A percentile compares a stretch with the other conserved stretches of the same genome.
These are phyloP conservation scores for Varecia variegata DNA, from an alignment of 2,797 vertebrate species.

Conservation along the genomic window DNA sequence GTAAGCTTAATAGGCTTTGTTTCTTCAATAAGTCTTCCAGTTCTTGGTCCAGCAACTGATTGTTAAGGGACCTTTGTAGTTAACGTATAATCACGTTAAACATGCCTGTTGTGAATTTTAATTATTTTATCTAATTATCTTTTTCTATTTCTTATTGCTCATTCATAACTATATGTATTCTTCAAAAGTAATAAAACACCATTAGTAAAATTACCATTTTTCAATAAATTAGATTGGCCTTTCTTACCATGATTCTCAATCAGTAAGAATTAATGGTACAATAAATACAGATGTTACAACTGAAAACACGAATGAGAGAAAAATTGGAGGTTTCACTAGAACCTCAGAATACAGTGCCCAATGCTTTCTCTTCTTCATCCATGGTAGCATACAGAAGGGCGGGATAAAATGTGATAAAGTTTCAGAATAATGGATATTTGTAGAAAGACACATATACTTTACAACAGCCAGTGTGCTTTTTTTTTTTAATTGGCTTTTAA, in stretches of 20 bases:
- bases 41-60: background rate
- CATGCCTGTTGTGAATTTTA: background rate
- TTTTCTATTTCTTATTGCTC: background rate
- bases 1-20: background rate
- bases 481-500: slow-evolving; percentile 15
- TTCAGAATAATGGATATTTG: background rate
- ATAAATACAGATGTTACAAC: background rate
- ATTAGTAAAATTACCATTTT: background rate
- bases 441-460: background rate
- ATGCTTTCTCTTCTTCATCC: background rate
- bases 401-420: background rate
- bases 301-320: background rate
- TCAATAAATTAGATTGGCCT: background rate
- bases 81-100: background rate
- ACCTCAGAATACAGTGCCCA: background rate
- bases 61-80: background rate
- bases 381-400: background rate
- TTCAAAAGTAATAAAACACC: background rate
- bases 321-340: background rate
- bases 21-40: background rate
- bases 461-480: background rate
- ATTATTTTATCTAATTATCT: slow-evolving; percentile 16
- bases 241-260: background rate
- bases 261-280: background rate
- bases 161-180: background rate